A percentile compares a stretch with the other conserved stretches of the same genome.
Evolutionary conservation across 1,140 invertebrate species (phyloP).

Genomic region (Bombus turneri): DNA sequence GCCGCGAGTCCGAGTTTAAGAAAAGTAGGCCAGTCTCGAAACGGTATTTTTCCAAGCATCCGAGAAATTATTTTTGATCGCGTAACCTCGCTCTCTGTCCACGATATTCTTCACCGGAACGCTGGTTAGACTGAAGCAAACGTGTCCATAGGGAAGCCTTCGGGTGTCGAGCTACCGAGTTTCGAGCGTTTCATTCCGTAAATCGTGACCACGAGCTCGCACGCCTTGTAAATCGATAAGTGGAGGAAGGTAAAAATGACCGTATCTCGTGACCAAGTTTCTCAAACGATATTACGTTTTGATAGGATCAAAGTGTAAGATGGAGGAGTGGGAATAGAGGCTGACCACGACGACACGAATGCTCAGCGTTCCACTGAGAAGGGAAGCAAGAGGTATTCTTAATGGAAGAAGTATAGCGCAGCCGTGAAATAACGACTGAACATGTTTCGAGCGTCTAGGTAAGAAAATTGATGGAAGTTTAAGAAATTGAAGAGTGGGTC

Average conservation of each 20-base stretch:
- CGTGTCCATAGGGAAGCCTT: background rate
- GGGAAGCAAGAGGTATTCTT: background rate
- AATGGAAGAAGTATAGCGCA: background rate
- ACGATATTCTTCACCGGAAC: slow-evolving; percentile 9
- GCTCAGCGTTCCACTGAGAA: slow-evolving; percentile 8
- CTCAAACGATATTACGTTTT: background rate
- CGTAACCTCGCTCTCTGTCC: slow-evolving; percentile 39
- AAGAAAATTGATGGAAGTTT: background rate
- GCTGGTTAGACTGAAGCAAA: background rate
- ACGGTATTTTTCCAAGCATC: slow-evolving; percentile 42
- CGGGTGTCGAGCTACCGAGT: background rate
- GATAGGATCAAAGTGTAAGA: background rate
- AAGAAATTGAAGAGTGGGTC: too few relatives aligned
- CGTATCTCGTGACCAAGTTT: background rate
- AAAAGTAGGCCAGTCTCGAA: slow-evolving; percentile 30
- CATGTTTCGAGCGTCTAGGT: background rate
- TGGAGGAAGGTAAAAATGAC: too few relatives aligned
- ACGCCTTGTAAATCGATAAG: background rate
- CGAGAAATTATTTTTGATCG: slow-evolving; percentile 41
- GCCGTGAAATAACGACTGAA: background rate
- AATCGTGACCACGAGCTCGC: background rate
- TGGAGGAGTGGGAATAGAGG: background rate
- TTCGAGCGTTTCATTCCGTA: slow-evolving; percentile 1
- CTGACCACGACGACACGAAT: slow-evolving; percentile 3
- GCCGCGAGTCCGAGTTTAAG: background rate